phyloP scores from a whole-genome alignment of 1,140 invertebrate genomes.

The Penaeus japonicus region DNA sequence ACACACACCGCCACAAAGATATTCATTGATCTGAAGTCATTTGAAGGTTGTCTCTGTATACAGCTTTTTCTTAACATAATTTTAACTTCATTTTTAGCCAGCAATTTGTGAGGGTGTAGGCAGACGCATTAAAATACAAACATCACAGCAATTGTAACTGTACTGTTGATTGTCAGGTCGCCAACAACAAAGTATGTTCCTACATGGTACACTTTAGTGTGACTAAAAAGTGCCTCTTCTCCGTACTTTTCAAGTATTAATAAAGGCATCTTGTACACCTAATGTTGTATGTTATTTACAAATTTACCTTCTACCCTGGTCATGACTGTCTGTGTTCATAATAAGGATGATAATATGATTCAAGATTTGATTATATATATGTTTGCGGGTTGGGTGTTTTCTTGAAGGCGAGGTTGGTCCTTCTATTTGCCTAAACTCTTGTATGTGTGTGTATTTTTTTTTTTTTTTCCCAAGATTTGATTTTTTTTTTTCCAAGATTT shows the following conservation, averaged over 20 bases:
- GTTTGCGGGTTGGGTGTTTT: no score
- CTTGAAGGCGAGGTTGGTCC: no score
- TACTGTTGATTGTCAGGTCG: slow-evolving; percentile 54
- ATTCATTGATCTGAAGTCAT: slow-evolving; percentile 42
- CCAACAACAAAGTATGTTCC: slow-evolving; percentile 56
- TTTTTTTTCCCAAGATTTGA: no score
- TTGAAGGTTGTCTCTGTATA: slow-evolving; percentile 31
- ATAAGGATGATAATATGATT: no score
- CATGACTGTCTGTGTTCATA: no score
- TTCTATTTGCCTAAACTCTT: no score
- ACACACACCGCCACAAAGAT: slow-evolving; percentile 54
- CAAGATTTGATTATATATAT: no score
- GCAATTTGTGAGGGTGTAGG: slow-evolving; percentile 53
- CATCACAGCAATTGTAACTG: slow-evolving; percentile 52
- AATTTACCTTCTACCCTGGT: no score
- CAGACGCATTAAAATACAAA: slow-evolving; percentile 45
- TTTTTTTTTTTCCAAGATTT: no score
- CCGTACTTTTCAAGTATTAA: slow-evolving; percentile 55
- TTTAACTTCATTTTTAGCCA: slow-evolving; percentile 36
- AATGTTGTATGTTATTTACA: not conserved
- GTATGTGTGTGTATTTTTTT: no score
- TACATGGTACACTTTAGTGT: slow-evolving; percentile 58
- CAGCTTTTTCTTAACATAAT: slow-evolving; percentile 39
- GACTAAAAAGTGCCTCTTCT: slow-evolving; percentile 58
- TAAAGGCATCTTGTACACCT: slow-evolving; percentile 58